Base-by-base conservation (phyloP, 2,797 vertebrate species). In the Smutsia temminckii region DNA sequence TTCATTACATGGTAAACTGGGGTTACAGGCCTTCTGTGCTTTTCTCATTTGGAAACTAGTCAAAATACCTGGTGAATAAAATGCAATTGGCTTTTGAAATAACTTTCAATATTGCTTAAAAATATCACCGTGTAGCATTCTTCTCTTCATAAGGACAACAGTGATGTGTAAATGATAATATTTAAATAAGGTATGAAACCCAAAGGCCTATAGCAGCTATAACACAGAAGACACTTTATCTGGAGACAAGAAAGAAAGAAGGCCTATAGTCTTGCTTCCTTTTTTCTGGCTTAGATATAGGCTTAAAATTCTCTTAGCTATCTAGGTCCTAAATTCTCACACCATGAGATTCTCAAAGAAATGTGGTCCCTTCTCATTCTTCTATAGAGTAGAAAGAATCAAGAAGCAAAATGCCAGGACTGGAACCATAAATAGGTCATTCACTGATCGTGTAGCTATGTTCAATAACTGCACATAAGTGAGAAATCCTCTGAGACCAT, bases 31-130 rank as follows among this genome's bases (percentile, higher is more conserved):
- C 27, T 92, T 86, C 32, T 37, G 51, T 79, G 49, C 34, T 95
- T 85, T 79, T 49, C 71, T 74, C 59, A 63, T 32, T 13, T 88
- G 74, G 25, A 95, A 90, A 95, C 29, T 59, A 72, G 11, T 93
- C 93, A 21, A 80, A 95, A 93, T 84, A 72, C 10, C 37, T 81
- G 34, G 92, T 90, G 63, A 95, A 88, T 53, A 89, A 93, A 92
- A 88, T 72, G 40, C 64, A 20, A 92, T 29, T 87, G 42, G 18
- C 14, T 95, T 96, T 55, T 66, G 23, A 92, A 92, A 86, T 71
- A 81, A 61, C 71, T 75, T 92, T 61, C 29, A 87, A 14, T 21
- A 63, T 42, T 89, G 18, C 37, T 32, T n/a, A 71, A 74, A 95
- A 83, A n/a, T 89, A 57, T 89, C 61, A 91, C 32, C 64, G 79